Evolutionary conservation across 2,113 vertebrate species (phyloP).

Genomic region (Campylomormyrus numenius): DNA sequence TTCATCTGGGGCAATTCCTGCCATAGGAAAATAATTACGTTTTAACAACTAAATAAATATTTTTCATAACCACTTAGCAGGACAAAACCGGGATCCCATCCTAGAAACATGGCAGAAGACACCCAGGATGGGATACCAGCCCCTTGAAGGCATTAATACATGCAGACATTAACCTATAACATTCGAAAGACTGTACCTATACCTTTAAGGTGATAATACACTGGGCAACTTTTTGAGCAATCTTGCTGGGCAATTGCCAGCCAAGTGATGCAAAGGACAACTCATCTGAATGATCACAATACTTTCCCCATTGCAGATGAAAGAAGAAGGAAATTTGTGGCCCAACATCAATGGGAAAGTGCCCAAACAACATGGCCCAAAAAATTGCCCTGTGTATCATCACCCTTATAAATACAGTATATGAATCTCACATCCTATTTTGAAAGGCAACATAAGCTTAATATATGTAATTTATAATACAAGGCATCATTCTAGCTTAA

Average conservation of each 20-base stretch:
- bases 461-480: not conserved
- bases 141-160: not conserved
- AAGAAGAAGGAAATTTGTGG: not conserved
- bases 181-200: not conserved
- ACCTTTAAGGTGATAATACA: not conserved
- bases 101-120: not conserved
- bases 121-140: not conserved
- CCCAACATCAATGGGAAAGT: not conserved
- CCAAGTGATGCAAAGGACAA: not conserved
- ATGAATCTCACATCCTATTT: not conserved
- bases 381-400: not conserved
- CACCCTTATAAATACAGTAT: not conserved
- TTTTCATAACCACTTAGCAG: not conserved
- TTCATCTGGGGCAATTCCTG: conserved; percentile 86
- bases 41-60: not conserved
- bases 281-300: not conserved
- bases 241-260: not conserved
- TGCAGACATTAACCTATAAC: not conserved
- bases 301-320: not conserved
- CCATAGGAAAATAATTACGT: not conserved
- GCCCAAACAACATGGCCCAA: not conserved
- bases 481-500: not conserved
- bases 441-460: not conserved
- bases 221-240: not conserved
- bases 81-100: not conserved